Evolutionary conservation across 2,113 vertebrate species (phyloP).

Genomic region (Hypocryptadius cinnamomeus): DNA sequence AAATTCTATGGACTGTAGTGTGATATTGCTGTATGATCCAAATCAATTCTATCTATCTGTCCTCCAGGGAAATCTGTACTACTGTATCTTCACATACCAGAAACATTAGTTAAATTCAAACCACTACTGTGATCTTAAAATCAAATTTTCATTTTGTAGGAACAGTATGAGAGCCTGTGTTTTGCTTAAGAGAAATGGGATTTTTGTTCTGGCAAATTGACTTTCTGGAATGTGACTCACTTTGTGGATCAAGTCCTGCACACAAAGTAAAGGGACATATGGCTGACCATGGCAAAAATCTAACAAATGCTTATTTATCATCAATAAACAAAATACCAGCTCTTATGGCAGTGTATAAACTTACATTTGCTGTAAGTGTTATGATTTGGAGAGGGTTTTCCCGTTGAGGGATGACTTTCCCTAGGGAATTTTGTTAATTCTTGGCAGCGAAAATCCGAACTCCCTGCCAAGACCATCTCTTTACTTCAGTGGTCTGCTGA

Average conservation of each 20-base stretch:
- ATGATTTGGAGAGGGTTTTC: neutral
- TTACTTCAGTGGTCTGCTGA: neutral
- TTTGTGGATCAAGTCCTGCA: neutral
- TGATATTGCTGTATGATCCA: neutral
- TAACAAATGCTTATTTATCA: neutral
- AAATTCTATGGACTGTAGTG: neutral
- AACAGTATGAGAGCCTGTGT: neutral
- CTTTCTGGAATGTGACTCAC: neutral
- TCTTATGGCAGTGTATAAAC: neutral
- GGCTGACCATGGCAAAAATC: neutral
- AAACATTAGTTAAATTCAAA: neutral
- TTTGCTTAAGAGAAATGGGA: neutral
- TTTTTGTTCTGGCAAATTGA: neutral
- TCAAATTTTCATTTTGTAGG: neutral
- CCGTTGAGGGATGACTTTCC: neutral
- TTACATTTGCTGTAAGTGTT: neutral
- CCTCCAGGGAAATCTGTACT: neutral
- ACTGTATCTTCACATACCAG: neutral
- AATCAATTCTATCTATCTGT: neutral
- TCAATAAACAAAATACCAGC: neutral
- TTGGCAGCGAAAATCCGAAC: neutral
- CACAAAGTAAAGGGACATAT: fast-evolving
- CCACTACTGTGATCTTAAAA: neutral
- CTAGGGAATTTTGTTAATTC: neutral
- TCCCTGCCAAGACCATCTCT: neutral